Conservation (phyloP, 2,113 vertebrate species). For the Heterotilapia buettikoferi region DNA sequence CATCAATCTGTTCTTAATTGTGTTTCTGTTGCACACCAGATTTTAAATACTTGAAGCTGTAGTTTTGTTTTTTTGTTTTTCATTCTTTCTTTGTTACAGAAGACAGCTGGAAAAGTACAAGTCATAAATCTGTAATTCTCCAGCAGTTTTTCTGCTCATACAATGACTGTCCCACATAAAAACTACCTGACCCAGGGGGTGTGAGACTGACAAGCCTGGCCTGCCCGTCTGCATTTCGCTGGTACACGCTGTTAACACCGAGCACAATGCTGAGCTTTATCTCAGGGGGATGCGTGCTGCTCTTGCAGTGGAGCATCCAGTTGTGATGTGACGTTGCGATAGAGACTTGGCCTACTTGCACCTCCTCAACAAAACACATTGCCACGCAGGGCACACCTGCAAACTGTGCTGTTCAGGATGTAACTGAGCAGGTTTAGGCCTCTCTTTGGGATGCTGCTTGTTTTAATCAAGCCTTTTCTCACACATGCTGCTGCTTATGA, state of each 20-base stretch:
- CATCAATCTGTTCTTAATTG: background rate
- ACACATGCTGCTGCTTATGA: background rate
- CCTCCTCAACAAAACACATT: background rate
- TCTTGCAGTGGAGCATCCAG: background rate
- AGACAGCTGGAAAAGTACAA: background rate
- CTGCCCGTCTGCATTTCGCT: background rate
- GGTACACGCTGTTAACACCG: background rate
- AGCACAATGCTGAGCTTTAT: background rate
- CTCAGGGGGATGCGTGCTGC: background rate
- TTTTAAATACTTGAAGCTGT: background rate
- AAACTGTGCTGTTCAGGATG: slow-evolving; percentile 2
- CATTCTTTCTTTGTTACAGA: background rate
- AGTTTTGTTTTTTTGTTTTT: background rate
- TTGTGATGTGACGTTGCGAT: background rate
- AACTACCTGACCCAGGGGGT: background rate
- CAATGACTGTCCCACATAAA: background rate
- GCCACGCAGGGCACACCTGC: background rate
- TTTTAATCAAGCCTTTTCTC: slow-evolving; percentile 24
- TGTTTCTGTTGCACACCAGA: background rate
- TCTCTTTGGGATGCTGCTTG: background rate
- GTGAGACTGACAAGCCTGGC: background rate
- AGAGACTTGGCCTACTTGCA: background rate
- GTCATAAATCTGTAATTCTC: background rate
- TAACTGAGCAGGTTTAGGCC: background rate
- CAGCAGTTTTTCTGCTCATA: background rate